These are phyloP conservation scores for Corythaeola cristata DNA, from an alignment of 2,113 vertebrate species.

Conservation along the genomic window DNA sequence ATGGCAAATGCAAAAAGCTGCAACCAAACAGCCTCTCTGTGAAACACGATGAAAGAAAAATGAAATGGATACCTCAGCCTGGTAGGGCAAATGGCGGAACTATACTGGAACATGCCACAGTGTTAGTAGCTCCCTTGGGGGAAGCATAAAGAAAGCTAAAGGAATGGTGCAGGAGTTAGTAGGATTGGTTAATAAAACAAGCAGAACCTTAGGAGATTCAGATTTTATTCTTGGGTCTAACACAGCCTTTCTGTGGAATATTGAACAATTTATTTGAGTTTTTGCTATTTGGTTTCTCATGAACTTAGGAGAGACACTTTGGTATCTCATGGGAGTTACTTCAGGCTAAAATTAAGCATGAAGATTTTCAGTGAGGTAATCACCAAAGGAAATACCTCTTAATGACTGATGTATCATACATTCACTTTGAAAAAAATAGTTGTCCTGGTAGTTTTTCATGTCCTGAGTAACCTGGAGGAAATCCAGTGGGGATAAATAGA, in stretches of 20 bases:
- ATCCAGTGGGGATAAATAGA: background rate
- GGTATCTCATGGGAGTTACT: background rate
- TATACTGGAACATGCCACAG: background rate
- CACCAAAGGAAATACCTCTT: background rate
- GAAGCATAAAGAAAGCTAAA: background rate
- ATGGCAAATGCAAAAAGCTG: background rate
- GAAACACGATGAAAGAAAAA: background rate
- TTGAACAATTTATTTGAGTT: background rate
- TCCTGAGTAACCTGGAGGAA: background rate
- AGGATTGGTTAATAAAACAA: background rate
- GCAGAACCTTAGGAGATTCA: background rate
- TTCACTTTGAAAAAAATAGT: background rate
- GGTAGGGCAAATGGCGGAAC: background rate
- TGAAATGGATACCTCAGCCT: background rate
- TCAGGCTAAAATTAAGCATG: background rate
- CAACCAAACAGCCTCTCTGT: background rate
- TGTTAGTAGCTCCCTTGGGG: background rate
- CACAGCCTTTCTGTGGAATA: background rate
- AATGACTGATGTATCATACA: background rate
- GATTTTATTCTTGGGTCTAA: background rate
- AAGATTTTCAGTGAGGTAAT: background rate
- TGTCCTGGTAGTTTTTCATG: background rate
- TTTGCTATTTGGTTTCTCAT: background rate
- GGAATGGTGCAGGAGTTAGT: background rate
- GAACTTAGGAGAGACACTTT: background rate